A percentile compares a stretch with the other conserved stretches of the same genome.
These are phyloP conservation scores for Syrista parreyssii DNA, from an alignment of 2,888 invertebrate species.

Conservation along the genomic window DNA sequence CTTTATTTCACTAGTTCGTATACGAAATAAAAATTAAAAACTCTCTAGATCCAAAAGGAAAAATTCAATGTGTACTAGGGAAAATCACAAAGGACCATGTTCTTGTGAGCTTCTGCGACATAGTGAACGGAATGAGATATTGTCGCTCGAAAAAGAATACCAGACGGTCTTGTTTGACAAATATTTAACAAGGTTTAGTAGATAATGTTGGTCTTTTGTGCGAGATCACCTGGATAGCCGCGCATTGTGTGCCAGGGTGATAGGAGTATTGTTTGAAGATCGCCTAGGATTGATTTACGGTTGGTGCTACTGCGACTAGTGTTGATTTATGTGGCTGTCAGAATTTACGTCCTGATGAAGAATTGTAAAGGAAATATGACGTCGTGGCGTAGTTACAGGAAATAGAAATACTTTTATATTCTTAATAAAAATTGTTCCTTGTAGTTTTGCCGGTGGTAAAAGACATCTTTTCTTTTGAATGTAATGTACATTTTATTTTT, in stretches of 20 bases:
- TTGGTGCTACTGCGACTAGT: not conserved
- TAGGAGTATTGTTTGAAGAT: not conserved
- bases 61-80: not conserved
- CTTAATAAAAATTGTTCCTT: not conserved
- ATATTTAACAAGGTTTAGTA: not conserved
- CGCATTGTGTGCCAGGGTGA: not conserved
- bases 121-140: not conserved
- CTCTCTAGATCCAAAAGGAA: not conserved
- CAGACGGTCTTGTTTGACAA: not conserved
- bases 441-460: not conserved
- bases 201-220: not conserved
- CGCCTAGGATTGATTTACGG: not conserved
- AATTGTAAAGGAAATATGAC: not conserved
- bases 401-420: not conserved
- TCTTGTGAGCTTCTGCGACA: not conserved
- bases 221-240: not conserved
- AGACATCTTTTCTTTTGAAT: not conserved
- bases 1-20: not conserved
- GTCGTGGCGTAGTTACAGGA: not conserved
- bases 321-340: not conserved
- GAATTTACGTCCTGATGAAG: not conserved
- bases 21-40: not conserved
- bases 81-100: not conserved
- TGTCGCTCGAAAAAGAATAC: not conserved
- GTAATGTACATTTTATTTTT: too few species aligned